phyloP scores from a whole-genome alignment of 2,797 vertebrate genomes.

The Scolopax bukidnonensis region DNA sequence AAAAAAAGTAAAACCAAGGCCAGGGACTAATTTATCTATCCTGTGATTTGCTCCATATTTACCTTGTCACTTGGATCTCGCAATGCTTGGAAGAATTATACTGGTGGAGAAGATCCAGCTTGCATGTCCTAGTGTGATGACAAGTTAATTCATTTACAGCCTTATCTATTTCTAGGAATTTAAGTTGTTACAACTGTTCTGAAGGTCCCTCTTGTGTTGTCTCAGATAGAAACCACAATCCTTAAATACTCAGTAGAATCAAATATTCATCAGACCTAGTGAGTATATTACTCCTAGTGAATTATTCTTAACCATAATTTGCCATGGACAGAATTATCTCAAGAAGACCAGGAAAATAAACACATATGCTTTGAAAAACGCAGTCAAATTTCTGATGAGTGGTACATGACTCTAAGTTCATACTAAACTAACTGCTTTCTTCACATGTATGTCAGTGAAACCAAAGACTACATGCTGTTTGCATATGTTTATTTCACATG shows the following conservation, averaged over 20 bases:
- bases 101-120: background rate
- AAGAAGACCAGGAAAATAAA: background rate
- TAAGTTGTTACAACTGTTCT: background rate
- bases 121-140: background rate
- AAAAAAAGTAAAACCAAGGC: background rate
- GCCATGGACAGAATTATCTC: background rate
- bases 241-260: background rate
- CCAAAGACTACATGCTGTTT: background rate
- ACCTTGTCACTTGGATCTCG: background rate
- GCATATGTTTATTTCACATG: background rate
- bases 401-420: background rate
- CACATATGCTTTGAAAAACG: background rate
- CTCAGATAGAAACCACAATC: background rate
- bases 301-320: background rate
- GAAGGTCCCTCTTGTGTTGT: accelerated
- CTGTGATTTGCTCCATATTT: background rate
- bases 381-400: background rate
- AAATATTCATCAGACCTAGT: background rate
- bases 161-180: background rate
- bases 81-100: background rate
- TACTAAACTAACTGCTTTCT: background rate
- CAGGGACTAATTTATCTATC: background rate
- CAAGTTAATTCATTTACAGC: background rate
- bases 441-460: background rate
- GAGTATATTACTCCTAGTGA: background rate